Conservation (phyloP, 2,888 invertebrate species). For the Brenthis ino region DNA sequence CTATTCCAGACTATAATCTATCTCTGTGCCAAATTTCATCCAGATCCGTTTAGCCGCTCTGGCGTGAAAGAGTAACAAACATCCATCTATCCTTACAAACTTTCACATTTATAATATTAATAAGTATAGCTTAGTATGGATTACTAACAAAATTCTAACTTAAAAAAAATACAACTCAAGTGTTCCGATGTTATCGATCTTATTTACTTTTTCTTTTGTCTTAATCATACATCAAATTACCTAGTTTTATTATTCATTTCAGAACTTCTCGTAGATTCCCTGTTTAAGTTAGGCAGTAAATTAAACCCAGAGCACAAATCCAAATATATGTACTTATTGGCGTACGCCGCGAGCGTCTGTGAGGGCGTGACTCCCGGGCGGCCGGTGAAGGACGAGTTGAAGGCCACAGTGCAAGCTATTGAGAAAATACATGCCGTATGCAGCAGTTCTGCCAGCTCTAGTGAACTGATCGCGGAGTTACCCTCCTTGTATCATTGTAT, state of each 20-base stretch:
- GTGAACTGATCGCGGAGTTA: conserved; percentile 95
- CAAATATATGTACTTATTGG: conserved; percentile 96
- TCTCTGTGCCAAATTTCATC: too few relatives aligned
- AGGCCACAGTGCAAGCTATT: conserved; percentile 93
- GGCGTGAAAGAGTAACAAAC: too few relatives aligned
- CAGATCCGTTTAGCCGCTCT: too few relatives aligned
- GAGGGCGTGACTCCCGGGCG: conserved; percentile 86
- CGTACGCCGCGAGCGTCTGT: conserved; percentile 96
- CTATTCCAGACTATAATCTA: too few relatives aligned
- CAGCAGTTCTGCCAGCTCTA: conserved; percentile 94
- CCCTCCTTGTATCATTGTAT: conserved; percentile 95
- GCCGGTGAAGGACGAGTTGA: conserved; percentile 94
- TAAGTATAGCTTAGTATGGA: too few relatives aligned
- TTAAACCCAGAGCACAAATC: conserved; percentile 98
- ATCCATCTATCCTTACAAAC: too few relatives aligned
- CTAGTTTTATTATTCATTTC: conserved; percentile 22
- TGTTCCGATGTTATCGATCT: too few relatives aligned
- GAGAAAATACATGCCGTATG: conserved; percentile 96
- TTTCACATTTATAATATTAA: too few relatives aligned
- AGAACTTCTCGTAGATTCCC: conserved; percentile 94
- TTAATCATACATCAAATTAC: not conserved
- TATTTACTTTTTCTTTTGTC: too few relatives aligned
- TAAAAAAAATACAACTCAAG: too few relatives aligned
- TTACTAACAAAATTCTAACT: too few relatives aligned
- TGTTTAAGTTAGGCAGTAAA: conserved; percentile 97